Evolutionary conservation across 2,888 invertebrate species (phyloP).

Genomic region (Leptothorax acervorum): DNA sequence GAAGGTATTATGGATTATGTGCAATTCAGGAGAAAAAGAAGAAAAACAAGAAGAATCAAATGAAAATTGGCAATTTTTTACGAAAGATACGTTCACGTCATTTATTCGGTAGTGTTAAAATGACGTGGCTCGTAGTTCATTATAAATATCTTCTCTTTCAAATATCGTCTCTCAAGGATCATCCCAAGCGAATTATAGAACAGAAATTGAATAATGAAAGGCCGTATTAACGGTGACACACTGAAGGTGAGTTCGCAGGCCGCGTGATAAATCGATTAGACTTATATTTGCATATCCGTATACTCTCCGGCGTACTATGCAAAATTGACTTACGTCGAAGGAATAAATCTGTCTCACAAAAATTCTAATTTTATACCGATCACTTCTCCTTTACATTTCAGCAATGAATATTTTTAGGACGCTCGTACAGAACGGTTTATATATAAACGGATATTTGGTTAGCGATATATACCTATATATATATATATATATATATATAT

Average conservation of each 20-base stretch:
- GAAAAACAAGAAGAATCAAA: not conserved
- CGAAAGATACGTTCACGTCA: not conserved
- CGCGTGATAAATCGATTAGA: slow-evolving; percentile 5
- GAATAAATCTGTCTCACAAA: not conserved
- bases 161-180: not conserved
- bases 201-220: slow-evolving; percentile 7
- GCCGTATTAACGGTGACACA: not conserved
- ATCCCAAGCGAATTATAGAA: not conserved
- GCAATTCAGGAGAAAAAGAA: not conserved
- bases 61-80: not conserved
- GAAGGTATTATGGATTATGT: not conserved
- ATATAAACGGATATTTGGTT: slow-evolving; percentile 73
- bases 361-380: not conserved
- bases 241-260: slow-evolving; percentile 33
- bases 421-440: slow-evolving; percentile 57
- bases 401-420: slow-evolving; percentile 72
- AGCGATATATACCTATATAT: slow-evolving; percentile 65
- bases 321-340: not conserved
- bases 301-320: not conserved
- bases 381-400: slow-evolving; percentile 18
- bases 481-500: slow-evolving; percentile 41
- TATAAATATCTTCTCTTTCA: not conserved
- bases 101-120: slow-evolving; percentile 21
- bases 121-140: not conserved
- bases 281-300: slow-evolving; percentile 5